Percentiles rank a stretch among this genome's conserved stretches.
phyloP scores from a whole-genome alignment of 2,797 vertebrate genomes.

The Ptychobarbus kaznakovi region DNA sequence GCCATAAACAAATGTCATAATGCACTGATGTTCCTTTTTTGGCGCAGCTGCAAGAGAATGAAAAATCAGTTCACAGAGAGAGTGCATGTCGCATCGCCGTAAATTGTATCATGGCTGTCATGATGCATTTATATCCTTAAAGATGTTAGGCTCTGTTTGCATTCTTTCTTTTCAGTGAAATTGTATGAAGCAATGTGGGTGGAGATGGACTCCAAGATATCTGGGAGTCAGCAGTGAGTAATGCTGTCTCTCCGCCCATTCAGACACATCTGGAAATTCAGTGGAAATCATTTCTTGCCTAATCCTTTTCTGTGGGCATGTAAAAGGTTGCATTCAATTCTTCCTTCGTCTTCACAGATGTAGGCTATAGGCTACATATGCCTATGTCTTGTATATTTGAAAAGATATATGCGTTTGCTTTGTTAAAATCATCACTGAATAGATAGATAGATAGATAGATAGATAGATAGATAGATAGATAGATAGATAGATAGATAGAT shows the following conservation, averaged over 20 bases:
- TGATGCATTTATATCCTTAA: constrained; percentile 29
- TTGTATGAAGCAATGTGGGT: not conserved
- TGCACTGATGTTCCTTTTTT: not conserved
- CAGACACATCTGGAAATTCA: not conserved
- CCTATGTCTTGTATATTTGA: not conserved
- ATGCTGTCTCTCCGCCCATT: not conserved
- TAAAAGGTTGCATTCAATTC: not conserved
- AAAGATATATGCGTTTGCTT: not conserved
- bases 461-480: not conserved
- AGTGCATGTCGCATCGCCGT: constrained; percentile 26
- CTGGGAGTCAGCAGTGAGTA: not conserved
- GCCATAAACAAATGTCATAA: not conserved
- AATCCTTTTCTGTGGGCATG: not conserved
- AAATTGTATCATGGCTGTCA: constrained; percentile 11
- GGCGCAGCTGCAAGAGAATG: not conserved
- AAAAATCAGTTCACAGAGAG: constrained; percentile 39
- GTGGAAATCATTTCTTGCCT: not conserved
- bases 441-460: not conserved
- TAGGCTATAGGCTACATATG: not conserved
- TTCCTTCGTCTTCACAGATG: not conserved
- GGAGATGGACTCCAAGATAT: not conserved
- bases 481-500: constrained; percentile 5
- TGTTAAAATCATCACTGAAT: not conserved
- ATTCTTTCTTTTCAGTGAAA: not conserved
- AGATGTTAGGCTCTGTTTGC: not conserved